phyloP scores from a whole-genome alignment of 2,113 vertebrate species.

The Megaceryle maxima region DNA sequence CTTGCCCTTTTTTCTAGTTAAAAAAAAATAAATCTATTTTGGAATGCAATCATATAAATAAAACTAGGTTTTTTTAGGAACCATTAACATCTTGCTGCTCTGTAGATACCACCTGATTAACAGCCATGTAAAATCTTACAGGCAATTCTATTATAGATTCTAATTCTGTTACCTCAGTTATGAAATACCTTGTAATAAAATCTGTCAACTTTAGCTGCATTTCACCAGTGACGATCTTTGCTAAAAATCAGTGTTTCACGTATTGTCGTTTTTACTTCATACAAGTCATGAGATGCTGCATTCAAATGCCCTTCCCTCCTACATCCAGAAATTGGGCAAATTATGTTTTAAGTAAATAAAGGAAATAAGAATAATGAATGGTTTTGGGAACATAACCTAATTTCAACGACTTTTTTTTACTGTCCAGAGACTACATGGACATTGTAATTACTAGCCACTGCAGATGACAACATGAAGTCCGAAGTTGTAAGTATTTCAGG shows the following conservation, averaged over 20 bases:
- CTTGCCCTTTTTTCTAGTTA: background rate
- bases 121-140: background rate
- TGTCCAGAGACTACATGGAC: background rate
- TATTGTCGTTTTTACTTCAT: background rate
- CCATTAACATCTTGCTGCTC: background rate
- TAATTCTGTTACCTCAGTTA: background rate
- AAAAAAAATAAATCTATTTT: background rate
- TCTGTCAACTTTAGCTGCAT: background rate
- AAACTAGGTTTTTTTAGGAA: background rate
- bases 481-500: background rate
- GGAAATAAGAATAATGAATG: background rate
- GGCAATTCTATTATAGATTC: background rate
- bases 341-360: background rate
- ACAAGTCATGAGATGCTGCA: background rate
- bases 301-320: background rate
- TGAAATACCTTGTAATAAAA: background rate
- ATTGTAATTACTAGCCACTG: background rate
- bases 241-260: background rate
- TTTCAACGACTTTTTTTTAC: background rate
- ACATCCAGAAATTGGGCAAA: background rate
- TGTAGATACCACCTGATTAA: background rate
- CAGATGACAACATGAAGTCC: background rate
- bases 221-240: accelerated
- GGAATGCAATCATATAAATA: background rate
- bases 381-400: background rate